Evolutionary conservation across 2,888 invertebrate species (phyloP).

Genomic region (Acleris holmiana): DNA sequence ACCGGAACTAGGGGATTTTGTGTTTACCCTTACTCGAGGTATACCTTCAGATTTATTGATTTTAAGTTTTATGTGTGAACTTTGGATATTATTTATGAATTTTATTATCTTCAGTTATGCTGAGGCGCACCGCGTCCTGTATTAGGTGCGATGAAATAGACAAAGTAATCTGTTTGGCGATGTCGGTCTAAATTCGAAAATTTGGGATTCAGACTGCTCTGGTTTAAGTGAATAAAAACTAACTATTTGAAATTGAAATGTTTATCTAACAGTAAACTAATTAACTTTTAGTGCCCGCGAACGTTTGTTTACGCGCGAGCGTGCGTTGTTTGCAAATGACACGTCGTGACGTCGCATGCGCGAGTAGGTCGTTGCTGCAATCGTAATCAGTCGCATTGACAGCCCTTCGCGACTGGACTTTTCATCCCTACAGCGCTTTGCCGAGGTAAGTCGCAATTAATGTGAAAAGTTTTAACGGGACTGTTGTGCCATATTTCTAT

Average conservation of each 20-base stretch:
- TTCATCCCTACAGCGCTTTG: conserved; percentile 63
- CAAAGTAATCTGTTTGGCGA: too few relatives aligned
- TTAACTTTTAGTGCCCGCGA: conserved; percentile 22
- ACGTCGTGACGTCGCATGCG: conserved; percentile 57
- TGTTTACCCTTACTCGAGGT: conserved; percentile 19
- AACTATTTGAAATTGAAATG: not conserved
- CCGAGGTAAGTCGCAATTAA: conserved; percentile 44
- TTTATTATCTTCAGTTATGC: too few relatives aligned
- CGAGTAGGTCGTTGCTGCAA: conserved; percentile 52
- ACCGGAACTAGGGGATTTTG: conserved; percentile 43
- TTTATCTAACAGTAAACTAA: not conserved
- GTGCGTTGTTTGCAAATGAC: conserved; percentile 56
- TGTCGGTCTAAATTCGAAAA: too few relatives aligned
- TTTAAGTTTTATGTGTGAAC: not conserved
- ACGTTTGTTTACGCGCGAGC: conserved; percentile 15
- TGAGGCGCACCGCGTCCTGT: too few relatives aligned
- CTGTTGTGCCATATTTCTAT: conserved; percentile 35
- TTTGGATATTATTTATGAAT: not conserved
- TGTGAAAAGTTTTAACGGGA: conserved; percentile 40
- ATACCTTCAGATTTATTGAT: not conserved
- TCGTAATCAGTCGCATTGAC: conserved; percentile 66
- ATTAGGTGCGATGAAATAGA: too few relatives aligned
- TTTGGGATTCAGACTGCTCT: too few relatives aligned
- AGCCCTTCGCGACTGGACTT: conserved; percentile 59
- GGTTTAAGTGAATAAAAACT: not conserved